A percentile compares a stretch with the other conserved stretches of the same genome.
phyloP scores from a whole-genome alignment of 2,888 invertebrate genomes.

The Oligia latruncula region DNA sequence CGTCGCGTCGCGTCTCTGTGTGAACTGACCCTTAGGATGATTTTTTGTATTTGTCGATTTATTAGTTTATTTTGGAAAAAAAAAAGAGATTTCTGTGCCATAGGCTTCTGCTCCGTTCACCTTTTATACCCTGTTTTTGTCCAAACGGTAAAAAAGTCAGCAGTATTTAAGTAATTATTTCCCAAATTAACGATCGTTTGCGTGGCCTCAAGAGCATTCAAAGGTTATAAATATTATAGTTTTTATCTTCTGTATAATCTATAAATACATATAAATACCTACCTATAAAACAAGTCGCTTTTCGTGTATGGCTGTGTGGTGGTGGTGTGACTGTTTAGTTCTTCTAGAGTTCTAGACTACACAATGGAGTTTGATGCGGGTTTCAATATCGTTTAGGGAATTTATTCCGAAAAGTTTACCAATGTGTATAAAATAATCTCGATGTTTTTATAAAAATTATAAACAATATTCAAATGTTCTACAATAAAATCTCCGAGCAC shows the following conservation, averaged over 20 bases:
- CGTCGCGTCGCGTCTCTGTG: no score
- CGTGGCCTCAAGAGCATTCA: not conserved
- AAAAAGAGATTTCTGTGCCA: no score
- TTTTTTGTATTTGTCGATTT: no score
- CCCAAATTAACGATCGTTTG: not conserved
- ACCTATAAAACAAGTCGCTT: not conserved
- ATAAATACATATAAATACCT: not conserved
- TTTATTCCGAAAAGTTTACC: not conserved
- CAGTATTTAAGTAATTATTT: not conserved
- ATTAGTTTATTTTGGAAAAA: no score
- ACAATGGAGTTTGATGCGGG: not conserved
- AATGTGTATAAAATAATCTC: not conserved
- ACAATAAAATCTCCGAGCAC: slow-evolving; percentile 4
- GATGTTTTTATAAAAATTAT: not conserved
- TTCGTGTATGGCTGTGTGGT: not conserved
- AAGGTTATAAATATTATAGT: not conserved
- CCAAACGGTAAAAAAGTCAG: no score
- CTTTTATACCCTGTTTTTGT: no score
- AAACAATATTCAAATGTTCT: not conserved
- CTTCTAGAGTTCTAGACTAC: not conserved
- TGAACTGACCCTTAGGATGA: no score
- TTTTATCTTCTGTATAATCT: not conserved
- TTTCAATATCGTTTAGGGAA: not conserved
- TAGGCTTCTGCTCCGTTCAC: no score
- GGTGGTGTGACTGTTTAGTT: not conserved